These are phyloP conservation scores for Chrysogorgia sp. DNA, from an alignment of 92 coral and sea anemone genomes.

Conservation along the genomic window DNA sequence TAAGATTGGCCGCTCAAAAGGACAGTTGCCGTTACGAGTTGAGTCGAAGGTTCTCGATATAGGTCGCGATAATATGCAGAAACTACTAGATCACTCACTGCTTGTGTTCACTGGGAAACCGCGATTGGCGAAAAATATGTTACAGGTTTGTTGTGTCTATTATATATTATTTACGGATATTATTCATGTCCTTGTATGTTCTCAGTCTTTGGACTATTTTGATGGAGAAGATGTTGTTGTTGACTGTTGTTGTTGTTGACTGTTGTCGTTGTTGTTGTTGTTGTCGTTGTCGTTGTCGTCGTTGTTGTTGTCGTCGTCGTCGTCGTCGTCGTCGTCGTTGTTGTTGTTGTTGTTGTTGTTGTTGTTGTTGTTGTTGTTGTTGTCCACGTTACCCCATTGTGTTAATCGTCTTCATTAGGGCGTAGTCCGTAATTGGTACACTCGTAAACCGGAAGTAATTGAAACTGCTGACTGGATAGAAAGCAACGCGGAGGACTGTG, in stretches of 20 bases:
- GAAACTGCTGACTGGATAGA: conserved; percentile 76
- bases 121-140: conserved; percentile 88
- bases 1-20: conserved; percentile 83
- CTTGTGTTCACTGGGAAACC: conserved; percentile 90
- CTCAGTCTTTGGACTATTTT: too few species aligned
- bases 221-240: not conserved
- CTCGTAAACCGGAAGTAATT: conserved; percentile 81
- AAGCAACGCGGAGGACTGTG: conserved; percentile 76
- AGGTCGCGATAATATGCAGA: conserved; percentile 60
- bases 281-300: too few species aligned
- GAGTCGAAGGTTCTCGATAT: conserved; percentile 66
- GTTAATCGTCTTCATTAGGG: conserved; percentile 54
- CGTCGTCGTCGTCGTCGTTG: too few species aligned
- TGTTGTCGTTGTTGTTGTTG: too few species aligned
- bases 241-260: too few species aligned
- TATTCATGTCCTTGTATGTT: too few species aligned
- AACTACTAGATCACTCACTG: conserved; percentile 64
- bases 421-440: conserved; percentile 95
- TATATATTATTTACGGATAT: too few species aligned
- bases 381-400: not conserved
- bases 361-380: not conserved
- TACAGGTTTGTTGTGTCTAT: conserved; percentile 86
- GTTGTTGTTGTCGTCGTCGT: too few species aligned
- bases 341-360: too few species aligned
- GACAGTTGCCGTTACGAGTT: conserved; percentile 78